Conservation (phyloP, 2,888 invertebrate genomes). For the Halocaridina rubra region DNA sequence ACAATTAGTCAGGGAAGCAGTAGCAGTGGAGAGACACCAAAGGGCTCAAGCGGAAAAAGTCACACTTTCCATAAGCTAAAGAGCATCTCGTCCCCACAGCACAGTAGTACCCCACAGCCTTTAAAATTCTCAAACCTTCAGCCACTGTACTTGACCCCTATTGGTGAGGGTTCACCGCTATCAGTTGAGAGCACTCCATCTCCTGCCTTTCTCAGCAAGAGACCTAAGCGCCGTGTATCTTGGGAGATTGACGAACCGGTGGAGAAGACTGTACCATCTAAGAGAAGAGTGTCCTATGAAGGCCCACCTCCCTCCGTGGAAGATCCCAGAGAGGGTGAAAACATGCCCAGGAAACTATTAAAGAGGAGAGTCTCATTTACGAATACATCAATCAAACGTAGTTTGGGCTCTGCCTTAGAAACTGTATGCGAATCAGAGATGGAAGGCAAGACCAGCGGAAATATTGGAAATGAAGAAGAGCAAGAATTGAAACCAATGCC, state of each 20-base stretch:
- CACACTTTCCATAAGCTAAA: background rate
- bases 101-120: slow-evolving; percentile 40
- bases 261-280: background rate
- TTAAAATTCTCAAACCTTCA: background rate
- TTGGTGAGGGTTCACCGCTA: background rate
- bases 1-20: background rate
- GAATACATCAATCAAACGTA: background rate
- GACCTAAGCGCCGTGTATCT: slow-evolving; percentile 17
- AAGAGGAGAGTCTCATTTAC: slow-evolving; percentile 9
- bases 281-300: slow-evolving; percentile 11
- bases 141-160: slow-evolving; percentile 33
- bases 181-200: background rate
- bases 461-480: background rate
- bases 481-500: background rate
- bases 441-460: background rate
- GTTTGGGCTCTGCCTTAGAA: too few relatives aligned
- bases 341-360: background rate
- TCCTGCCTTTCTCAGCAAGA: background rate
- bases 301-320: background rate
- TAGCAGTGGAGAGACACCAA: background rate
- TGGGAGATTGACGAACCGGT: slow-evolving; percentile 6
- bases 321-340: background rate
- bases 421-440: too few relatives aligned
- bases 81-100: background rate
- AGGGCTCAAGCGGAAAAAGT: background rate